Percentiles rank a stretch among this genome's conserved stretches.
phyloP scores from a whole-genome alignment of 2,888 invertebrate genomes.

The Hypomecis punctinalis region DNA sequence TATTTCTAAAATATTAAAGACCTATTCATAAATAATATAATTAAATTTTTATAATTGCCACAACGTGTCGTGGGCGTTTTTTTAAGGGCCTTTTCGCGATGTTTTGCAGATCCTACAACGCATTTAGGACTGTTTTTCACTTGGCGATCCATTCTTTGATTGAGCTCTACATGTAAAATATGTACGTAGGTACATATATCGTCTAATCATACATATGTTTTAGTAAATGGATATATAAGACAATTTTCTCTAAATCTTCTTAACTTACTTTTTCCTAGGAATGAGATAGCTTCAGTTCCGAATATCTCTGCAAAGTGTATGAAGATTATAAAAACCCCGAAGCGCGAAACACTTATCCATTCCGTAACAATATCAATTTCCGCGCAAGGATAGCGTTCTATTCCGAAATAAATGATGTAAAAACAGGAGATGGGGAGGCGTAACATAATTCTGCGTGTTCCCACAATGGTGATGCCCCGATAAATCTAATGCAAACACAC shows the following conservation, averaged over 20 bases:
- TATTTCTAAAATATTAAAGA: too few species aligned
- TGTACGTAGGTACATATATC: too few species aligned
- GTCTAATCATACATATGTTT: too few species aligned
- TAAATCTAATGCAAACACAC: slow-evolving; percentile 72
- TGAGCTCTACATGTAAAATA: too few species aligned
- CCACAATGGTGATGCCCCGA: slow-evolving; percentile 54
- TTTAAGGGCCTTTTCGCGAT: too few species aligned
- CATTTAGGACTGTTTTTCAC: too few species aligned
- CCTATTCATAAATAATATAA: too few species aligned
- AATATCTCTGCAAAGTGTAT: neutral
- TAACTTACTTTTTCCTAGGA: neutral
- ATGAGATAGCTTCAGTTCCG: neutral
- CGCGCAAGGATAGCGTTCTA: slow-evolving; percentile 54
- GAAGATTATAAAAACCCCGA: slow-evolving; percentile 10
- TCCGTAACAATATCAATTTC: slow-evolving; percentile 50
- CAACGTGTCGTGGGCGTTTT: too few species aligned
- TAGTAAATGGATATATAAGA: too few species aligned
- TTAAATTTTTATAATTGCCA: too few species aligned
- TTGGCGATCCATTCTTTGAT: too few species aligned
- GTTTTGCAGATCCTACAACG: too few species aligned
- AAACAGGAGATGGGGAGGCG: slow-evolving; percentile 60
- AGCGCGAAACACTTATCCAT: slow-evolving; percentile 28
- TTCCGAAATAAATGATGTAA: slow-evolving; percentile 64
- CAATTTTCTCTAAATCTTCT: neutral
- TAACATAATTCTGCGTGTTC: slow-evolving; percentile 68